phyloP scores from a whole-genome alignment of 2,797 vertebrate species.

The Phalloptychus januarius region DNA sequence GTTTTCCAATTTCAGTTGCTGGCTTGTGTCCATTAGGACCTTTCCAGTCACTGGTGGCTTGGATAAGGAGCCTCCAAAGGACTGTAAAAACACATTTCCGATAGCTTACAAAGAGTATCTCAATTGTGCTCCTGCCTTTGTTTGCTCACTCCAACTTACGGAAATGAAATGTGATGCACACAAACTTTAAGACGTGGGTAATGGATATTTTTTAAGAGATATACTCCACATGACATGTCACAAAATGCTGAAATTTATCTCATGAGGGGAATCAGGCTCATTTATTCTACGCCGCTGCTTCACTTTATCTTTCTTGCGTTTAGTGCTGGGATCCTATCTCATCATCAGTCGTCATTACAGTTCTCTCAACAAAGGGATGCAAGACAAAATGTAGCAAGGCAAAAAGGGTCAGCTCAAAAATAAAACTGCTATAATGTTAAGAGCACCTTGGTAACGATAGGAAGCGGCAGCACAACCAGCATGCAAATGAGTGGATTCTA shows the following conservation, averaged over 20 bases:
- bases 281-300: slow-evolving; percentile 49
- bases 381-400: slow-evolving; percentile 60
- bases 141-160: slow-evolving; percentile 63
- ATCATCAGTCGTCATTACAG: slow-evolving; percentile 74
- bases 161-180: slow-evolving; percentile 35
- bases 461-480: slow-evolving; percentile 37
- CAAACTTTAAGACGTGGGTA: slow-evolving; percentile 52
- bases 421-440: slow-evolving; percentile 50
- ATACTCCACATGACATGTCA: slow-evolving; percentile 48
- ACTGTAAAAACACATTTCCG: slow-evolving; percentile 28
- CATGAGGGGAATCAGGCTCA: slow-evolving; percentile 28
- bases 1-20: slow-evolving; percentile 21
- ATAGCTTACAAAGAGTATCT: slow-evolving; percentile 43
- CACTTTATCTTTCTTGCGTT: slow-evolving; percentile 37
- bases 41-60: slow-evolving; percentile 26
- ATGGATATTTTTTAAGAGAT: slow-evolving; percentile 44
- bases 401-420: slow-evolving; percentile 45
- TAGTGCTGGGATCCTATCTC: slow-evolving; percentile 50
- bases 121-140: slow-evolving; percentile 41
- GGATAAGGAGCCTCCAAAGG: slow-evolving; percentile 35
- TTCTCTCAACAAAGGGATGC: slow-evolving; percentile 58
- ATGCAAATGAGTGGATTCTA: slow-evolving; percentile 50
- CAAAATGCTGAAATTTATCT: slow-evolving; percentile 49
- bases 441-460: slow-evolving; percentile 35
- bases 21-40: slow-evolving; percentile 15